Evolutionary conservation across 1,140 invertebrate genomes (phyloP).

Genomic region (Penaeus indicus): DNA sequence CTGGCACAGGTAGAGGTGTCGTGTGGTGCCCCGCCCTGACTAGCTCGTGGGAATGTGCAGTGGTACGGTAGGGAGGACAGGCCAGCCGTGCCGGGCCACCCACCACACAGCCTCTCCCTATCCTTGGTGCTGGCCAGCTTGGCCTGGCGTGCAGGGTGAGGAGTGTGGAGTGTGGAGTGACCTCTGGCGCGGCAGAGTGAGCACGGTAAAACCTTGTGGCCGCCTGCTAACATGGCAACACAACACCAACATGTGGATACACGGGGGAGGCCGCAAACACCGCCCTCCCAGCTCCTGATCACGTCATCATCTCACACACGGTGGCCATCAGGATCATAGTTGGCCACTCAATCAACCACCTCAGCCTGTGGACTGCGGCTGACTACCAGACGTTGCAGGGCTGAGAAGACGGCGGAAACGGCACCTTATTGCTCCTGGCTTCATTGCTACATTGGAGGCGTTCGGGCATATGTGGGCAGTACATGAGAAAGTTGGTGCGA

Average conservation of each 20-base stretch:
- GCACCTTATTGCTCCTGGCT: constrained; percentile 60
- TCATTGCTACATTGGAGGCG: constrained; percentile 55
- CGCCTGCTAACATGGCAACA: constrained; percentile 53
- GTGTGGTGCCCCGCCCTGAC: constrained; percentile 52
- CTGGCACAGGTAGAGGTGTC: constrained; percentile 33
- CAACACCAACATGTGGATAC: constrained; percentile 52
- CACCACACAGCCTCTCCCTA: constrained; percentile 8
- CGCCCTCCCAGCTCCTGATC: constrained; percentile 26
- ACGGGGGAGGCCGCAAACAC: constrained; percentile 42
- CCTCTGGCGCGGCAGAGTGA: constrained; percentile 52
- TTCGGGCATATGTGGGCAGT: constrained; percentile 13
- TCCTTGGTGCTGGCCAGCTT: background rate
- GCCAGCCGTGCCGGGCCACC: constrained; percentile 41
- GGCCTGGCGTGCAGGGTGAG: background rate
- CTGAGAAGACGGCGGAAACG: constrained; percentile 54
- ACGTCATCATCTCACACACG: background rate
- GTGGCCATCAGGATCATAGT: constrained; percentile 12
- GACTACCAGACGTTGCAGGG: constrained; percentile 47
- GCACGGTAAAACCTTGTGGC: constrained; percentile 53
- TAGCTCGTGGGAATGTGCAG: constrained; percentile 64
- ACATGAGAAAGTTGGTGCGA: constrained; percentile 16
- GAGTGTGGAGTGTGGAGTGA: background rate
- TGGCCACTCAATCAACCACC: constrained; percentile 31
- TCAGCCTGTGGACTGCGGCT: constrained; percentile 54
- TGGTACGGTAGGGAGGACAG: constrained; percentile 56